Evolutionary conservation across 2,113 vertebrate species (phyloP).

Genomic region (Corythaixoides concolor): DNA sequence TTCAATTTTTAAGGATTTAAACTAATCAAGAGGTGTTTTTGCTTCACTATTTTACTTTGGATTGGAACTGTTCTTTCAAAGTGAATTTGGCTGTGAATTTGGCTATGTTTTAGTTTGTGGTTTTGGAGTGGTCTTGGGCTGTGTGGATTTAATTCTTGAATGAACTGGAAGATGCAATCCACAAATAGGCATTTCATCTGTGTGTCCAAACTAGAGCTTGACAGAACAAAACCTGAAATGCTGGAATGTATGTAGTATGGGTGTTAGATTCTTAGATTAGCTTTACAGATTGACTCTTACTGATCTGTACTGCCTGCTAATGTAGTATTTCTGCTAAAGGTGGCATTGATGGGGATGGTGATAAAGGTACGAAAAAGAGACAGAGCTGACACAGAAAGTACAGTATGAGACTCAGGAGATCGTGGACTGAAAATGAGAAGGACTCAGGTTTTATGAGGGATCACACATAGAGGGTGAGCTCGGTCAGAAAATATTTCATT

Average conservation of each 20-base stretch:
- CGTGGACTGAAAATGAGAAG: not conserved
- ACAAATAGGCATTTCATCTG: not conserved
- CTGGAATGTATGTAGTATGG: not conserved
- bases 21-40: not conserved
- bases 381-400: not conserved
- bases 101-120: not conserved
- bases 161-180: not conserved
- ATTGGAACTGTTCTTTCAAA: not conserved
- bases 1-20: not conserved
- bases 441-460: not conserved
- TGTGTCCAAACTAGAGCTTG: not conserved
- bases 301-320: not conserved
- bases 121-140: not conserved
- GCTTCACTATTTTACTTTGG: not conserved
- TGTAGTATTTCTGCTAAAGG: not conserved
- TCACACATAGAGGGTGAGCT: not conserved
- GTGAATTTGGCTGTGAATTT: not conserved
- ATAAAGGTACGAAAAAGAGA: not conserved
- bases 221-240: not conserved
- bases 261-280: not conserved
- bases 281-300: not conserved
- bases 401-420: not conserved
- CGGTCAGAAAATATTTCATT: not conserved
- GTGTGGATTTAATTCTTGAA: not conserved
- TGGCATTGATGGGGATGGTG: not conserved